phyloP scores from a whole-genome alignment of 2,888 invertebrate species.

The Mythimna pallens region DNA sequence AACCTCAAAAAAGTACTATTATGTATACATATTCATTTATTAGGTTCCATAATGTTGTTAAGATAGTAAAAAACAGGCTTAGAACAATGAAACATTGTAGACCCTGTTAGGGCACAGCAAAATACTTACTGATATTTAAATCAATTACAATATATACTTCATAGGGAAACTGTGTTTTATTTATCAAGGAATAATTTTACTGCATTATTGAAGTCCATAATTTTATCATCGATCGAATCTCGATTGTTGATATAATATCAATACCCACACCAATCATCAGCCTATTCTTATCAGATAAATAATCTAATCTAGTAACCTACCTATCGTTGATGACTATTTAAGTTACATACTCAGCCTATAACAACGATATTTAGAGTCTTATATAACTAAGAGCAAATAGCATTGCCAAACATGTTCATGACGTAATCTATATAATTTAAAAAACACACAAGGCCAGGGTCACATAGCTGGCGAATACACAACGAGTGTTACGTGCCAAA shows the following conservation, averaged over 20 bases:
- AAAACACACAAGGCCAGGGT: conserved; percentile 6
- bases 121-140: too few species aligned
- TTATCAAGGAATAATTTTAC: neutral
- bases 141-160: too few species aligned
- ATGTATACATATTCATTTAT: too few species aligned
- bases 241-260: neutral
- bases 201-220: too few species aligned
- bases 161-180: neutral
- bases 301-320: neutral
- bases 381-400: neutral
- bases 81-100: too few species aligned
- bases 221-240: neutral
- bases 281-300: neutral
- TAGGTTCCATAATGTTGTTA: too few species aligned
- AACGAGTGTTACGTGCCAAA: neutral
- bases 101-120: too few species aligned
- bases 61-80: too few species aligned
- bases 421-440: neutral
- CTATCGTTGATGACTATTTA: neutral
- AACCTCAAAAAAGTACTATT: too few species aligned
- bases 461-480: neutral
- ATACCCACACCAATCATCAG: neutral
- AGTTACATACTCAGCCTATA: too few species aligned
- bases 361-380: neutral
- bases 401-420: neutral